Evolutionary conservation across 1,140 invertebrate species (phyloP).

Genomic region (Drosophila yakuba): DNA sequence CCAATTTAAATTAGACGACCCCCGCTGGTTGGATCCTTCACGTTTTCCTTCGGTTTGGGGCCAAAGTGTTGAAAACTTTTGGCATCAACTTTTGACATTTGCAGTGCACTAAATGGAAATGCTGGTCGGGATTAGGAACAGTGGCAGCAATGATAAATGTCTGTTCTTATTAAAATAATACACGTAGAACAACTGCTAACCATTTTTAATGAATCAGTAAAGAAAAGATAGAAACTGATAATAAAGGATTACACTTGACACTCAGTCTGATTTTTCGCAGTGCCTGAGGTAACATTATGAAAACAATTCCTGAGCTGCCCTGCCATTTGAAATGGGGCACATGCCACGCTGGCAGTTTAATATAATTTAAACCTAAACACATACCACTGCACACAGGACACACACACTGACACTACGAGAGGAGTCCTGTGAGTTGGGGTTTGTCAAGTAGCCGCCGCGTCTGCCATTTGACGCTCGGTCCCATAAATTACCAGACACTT

Average conservation of each 20-base stretch:
- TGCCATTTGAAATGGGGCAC: constrained; percentile 71
- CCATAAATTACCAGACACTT: constrained; percentile 77
- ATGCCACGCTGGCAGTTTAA: constrained; percentile 79
- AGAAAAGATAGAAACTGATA: no score
- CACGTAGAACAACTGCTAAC: no score
- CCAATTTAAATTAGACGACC: constrained; percentile 80
- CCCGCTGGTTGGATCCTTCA: constrained; percentile 15
- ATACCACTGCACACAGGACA: constrained; percentile 52
- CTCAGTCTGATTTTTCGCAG: neutral
- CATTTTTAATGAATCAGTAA: no score
- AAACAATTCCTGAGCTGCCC: constrained; percentile 61
- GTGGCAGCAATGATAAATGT: constrained; percentile 64
- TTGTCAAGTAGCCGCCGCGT: constrained; percentile 75
- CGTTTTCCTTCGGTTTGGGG: constrained; percentile 18
- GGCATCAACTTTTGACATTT: constrained; percentile 76
- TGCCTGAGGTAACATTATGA: constrained; percentile 63
- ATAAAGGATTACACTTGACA: no score
- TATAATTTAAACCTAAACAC: constrained; percentile 81
- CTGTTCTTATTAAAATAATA: constrained; percentile 13
- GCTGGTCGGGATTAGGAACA: constrained; percentile 19
- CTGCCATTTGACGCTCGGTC: constrained; percentile 71
- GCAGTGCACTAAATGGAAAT: constrained; percentile 79
- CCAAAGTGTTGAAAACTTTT: constrained; percentile 71
- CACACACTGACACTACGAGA: neutral
- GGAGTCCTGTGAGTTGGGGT: constrained; percentile 42